Evolutionary conservation across 2,888 invertebrate genomes (phyloP).

Genomic region (Mayetiola destructor): DNA sequence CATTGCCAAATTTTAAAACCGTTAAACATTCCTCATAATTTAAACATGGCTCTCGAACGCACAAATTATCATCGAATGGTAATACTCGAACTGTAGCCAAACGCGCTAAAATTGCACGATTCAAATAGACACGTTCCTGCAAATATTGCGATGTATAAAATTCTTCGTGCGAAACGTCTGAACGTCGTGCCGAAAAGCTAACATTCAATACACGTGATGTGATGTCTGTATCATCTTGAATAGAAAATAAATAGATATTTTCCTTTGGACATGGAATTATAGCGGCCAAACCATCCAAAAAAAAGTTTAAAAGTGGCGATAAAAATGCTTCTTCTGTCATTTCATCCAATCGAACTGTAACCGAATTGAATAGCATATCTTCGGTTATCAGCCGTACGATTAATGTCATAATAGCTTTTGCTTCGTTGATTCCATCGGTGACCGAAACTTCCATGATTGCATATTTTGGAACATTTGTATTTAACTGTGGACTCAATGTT

Average conservation of each 20-base stretch:
- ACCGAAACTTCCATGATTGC: conserved; percentile 91
- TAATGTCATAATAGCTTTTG: conserved; percentile 82
- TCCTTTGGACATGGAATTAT: conserved; percentile 85
- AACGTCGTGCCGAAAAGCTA: conserved; percentile 76
- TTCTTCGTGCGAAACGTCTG: conserved; percentile 60
- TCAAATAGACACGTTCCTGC: conserved; percentile 86
- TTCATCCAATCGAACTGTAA: conserved; percentile 81
- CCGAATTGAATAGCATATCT: conserved; percentile 86
- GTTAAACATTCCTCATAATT: conserved; percentile 89
- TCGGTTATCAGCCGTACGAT: conserved; percentile 82
- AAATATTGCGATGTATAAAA: conserved; percentile 81
- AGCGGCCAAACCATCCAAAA: conserved; percentile 79
- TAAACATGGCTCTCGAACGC: conserved; percentile 86
- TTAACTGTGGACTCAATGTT: conserved; percentile 77
- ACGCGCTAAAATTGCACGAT: conserved; percentile 71
- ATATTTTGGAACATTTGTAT: conserved; percentile 87
- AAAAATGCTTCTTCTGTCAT: conserved; percentile 88
- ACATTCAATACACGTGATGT: conserved; percentile 78
- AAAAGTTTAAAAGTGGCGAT: conserved; percentile 73
- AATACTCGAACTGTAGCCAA: conserved; percentile 82
- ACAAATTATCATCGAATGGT: conserved; percentile 92
- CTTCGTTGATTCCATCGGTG: conserved; percentile 85
- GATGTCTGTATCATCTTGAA: conserved; percentile 86
- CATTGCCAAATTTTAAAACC: conserved; percentile 82
- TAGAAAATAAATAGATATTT: conserved; percentile 82